Evolutionary conservation across 2,888 invertebrate genomes (phyloP).

Genomic region (Argyresthia albistria): DNA sequence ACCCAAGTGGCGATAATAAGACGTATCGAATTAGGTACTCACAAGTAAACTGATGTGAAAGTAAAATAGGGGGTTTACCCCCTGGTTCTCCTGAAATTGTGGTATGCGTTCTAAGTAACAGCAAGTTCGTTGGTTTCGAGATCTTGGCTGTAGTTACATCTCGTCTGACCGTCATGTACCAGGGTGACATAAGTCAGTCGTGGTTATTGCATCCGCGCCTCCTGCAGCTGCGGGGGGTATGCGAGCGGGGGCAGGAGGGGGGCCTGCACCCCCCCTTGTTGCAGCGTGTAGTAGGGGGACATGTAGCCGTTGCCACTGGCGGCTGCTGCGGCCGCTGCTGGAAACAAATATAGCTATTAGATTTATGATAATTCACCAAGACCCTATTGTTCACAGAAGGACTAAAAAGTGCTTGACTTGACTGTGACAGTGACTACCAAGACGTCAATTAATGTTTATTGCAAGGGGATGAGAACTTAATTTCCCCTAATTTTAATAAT

Average conservation of each 20-base stretch:
- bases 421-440: too few species aligned
- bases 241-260: slow-evolving; percentile 77
- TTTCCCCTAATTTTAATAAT: too few species aligned
- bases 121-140: neutral
- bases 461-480: too few species aligned
- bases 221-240: slow-evolving; percentile 79
- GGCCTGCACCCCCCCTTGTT: slow-evolving; percentile 70
- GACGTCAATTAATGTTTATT: too few species aligned
- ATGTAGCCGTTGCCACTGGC: slow-evolving; percentile 79
- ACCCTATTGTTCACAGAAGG: too few species aligned
- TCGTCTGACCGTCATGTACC: neutral
- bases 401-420: too few species aligned
- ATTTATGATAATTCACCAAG: too few species aligned
- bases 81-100: too few species aligned
- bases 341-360: slow-evolving; percentile 10
- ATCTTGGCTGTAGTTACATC: neutral
- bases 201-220: slow-evolving; percentile 81
- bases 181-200: neutral
- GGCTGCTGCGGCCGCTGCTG: slow-evolving; percentile 59
- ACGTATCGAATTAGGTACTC: too few species aligned
- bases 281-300: slow-evolving; percentile 81
- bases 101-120: neutral
- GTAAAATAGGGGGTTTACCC: too few species aligned
- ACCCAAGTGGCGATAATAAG: too few species aligned
- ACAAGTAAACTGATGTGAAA: too few species aligned